Conservation (phyloP, 2,113 vertebrate species). For the Numida meleagris region DNA sequence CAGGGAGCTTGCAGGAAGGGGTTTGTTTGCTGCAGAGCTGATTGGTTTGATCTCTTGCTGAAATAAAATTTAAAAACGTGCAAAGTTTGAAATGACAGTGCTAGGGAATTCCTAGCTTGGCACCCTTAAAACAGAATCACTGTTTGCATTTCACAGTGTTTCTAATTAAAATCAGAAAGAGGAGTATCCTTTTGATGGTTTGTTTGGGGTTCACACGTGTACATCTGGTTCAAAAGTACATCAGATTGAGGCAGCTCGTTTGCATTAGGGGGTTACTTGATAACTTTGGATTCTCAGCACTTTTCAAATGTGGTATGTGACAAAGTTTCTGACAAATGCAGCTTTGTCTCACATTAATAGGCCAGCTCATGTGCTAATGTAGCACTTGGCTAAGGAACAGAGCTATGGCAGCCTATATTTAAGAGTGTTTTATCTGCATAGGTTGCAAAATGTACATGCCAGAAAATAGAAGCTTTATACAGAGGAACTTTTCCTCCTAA, state of each 20-base stretch:
- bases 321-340: not conserved
- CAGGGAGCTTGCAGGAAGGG: not conserved
- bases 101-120: not conserved
- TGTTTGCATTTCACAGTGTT: not conserved
- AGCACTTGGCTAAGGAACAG: rapidly evolving
- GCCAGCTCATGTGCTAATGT: not conserved
- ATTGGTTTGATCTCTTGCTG: not conserved
- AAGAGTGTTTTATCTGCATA: not conserved
- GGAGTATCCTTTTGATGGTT: not conserved
- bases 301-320: not conserved
- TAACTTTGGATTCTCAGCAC: not conserved
- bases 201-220: not conserved
- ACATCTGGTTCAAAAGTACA: not conserved
- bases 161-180: not conserved
- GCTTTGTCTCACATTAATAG: not conserved
- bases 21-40: not conserved
- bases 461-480: not conserved
- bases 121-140: not conserved
- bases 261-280: not conserved
- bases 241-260: not conserved
- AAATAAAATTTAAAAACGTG: not conserved
- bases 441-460: not conserved
- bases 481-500: not conserved
- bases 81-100: not conserved
- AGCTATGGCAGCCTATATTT: not conserved